Percentiles rank a stretch among this genome's conserved stretches.
Conservation (phyloP, 2,888 invertebrate species). For the Herminia tarsipennalis region DNA sequence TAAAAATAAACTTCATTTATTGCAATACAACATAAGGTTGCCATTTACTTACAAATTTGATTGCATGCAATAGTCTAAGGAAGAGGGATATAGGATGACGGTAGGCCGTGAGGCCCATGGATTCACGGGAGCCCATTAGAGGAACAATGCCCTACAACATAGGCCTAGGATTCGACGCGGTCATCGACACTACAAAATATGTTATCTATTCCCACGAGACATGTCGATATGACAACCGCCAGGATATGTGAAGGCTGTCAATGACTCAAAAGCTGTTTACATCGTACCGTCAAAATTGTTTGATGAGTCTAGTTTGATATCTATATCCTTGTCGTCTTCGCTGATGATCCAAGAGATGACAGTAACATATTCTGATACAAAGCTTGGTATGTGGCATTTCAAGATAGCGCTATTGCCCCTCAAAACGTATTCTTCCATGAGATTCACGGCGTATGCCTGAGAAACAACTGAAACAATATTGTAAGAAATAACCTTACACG, state of each 20-base stretch:
- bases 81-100: conserved; percentile 81
- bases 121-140: conserved; percentile 64
- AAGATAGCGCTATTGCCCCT: conserved; percentile 96
- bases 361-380: conserved; percentile 95
- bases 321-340: conserved; percentile 84
- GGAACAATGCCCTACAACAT: conserved; percentile 61
- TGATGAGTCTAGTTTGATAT: conserved; percentile 75
- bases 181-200: conserved; percentile 7
- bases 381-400: conserved; percentile 97
- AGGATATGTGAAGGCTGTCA: conserved; percentile 26
- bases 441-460: conserved; percentile 95
- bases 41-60: conserved; percentile 78
- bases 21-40: conserved; percentile 70
- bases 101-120: conserved; percentile 88
- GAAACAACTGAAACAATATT: conserved; percentile 92
- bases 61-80: conserved; percentile 82
- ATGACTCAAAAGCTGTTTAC: conserved; percentile 29
- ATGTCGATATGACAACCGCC: conserved; percentile 9
- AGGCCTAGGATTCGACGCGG: conserved; percentile 15
- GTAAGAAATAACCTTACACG: conserved; percentile 12
- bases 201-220: conserved; percentile 6
- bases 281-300: conserved; percentile 70
- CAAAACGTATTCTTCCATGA: conserved; percentile 96
- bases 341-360: conserved; percentile 95
- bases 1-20: conserved; percentile 26